phyloP scores from a whole-genome alignment of 2,113 vertebrate species.

The Aegypius monachus region DNA sequence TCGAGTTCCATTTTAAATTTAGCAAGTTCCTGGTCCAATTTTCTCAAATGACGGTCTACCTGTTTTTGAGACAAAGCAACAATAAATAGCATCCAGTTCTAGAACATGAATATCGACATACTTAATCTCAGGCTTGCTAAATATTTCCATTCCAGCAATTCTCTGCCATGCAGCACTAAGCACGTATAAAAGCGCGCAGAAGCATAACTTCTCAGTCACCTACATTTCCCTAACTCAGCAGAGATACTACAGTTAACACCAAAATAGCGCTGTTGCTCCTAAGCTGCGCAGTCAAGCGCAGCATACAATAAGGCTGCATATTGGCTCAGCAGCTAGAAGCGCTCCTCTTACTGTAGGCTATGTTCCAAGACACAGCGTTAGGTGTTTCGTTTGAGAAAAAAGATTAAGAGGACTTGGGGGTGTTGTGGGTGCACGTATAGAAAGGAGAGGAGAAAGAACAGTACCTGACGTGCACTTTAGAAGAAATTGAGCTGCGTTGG shows the following conservation, averaged over 20 bases:
- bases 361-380: background rate
- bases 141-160: background rate
- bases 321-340: background rate
- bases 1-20: constrained; percentile 99
- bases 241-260: background rate
- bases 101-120: background rate
- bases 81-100: background rate
- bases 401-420: background rate
- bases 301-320: background rate
- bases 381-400: background rate
- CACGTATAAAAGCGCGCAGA: fast-evolving
- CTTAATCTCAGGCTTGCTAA: background rate
- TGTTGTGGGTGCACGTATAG: background rate
- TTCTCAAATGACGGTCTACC: constrained; percentile 97
- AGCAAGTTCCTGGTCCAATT: constrained; percentile 96
- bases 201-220: background rate
- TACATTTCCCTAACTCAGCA: background rate
- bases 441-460: background rate
- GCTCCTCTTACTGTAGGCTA: background rate
- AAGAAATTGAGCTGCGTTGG: background rate
- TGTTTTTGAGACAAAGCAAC: constrained; percentile 69
- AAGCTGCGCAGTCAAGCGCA: background rate
- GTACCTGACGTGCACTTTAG: background rate
- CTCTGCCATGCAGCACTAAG: background rate
- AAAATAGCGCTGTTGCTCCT: background rate